Evolutionary conservation across 2,113 vertebrate genomes (phyloP).

Genomic region (Grantiella picta): DNA sequence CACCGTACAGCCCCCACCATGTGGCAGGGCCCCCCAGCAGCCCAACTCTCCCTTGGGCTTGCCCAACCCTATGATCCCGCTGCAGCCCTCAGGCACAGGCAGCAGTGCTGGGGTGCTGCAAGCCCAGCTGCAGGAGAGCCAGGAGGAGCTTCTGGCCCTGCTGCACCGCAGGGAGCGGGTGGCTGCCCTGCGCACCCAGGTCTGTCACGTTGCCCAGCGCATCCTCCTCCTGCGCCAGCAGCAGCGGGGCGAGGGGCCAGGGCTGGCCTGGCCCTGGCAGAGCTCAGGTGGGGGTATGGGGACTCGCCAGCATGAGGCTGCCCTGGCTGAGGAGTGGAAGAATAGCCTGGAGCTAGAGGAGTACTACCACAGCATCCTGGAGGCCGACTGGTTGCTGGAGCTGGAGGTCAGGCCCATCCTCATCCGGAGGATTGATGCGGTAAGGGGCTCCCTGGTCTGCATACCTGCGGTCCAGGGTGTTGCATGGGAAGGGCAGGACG

Average conservation of each 20-base stretch:
- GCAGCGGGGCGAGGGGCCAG: rapidly evolving
- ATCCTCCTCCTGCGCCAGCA: background rate
- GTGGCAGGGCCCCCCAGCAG: background rate
- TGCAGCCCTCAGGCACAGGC: rapidly evolving
- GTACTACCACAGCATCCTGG: conserved; percentile 33
- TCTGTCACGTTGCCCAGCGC: background rate
- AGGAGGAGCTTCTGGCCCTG: conserved; percentile 30
- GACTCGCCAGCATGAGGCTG: rapidly evolving
- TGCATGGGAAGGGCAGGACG: background rate
- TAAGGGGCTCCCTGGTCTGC: background rate
- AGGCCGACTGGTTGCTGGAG: conserved; percentile 43
- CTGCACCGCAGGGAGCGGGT: background rate
- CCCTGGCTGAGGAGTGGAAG: background rate
- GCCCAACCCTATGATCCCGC: rapidly evolving
- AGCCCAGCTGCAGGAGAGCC: background rate
- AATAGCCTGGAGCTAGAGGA: conserved; percentile 45
- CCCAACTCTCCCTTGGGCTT: background rate
- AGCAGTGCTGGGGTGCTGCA: rapidly evolving
- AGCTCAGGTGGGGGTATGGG: background rate
- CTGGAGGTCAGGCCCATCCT: conserved; percentile 51
- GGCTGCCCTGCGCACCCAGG: background rate
- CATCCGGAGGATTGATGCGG: background rate
- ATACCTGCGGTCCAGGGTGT: rapidly evolving
- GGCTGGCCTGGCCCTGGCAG: background rate
- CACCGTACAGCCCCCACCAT: background rate